phyloP scores from a whole-genome alignment of 2,113 vertebrate species.

The Poeciliopsis prolifica region DNA sequence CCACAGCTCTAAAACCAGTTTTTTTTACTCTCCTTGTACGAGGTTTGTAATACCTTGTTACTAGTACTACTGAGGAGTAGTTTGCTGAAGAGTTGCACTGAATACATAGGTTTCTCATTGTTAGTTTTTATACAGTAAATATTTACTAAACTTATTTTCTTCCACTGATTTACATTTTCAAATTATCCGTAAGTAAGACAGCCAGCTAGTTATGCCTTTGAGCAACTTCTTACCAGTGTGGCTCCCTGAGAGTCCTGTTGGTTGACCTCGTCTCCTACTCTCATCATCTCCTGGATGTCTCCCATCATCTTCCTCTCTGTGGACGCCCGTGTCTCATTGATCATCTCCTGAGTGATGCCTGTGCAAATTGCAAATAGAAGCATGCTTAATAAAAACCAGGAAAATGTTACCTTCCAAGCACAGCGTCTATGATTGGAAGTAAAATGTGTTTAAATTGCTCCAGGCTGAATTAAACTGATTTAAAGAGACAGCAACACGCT shows the following conservation, averaged over 20 bases:
- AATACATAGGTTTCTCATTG: background rate
- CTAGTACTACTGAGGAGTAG: too few relatives aligned
- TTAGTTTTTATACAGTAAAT: background rate
- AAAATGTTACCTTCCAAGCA: background rate
- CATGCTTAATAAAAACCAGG: slow-evolving; percentile 3
- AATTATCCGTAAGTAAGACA: background rate
- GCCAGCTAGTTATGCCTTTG: fast-evolving
- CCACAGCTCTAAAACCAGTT: too few relatives aligned
- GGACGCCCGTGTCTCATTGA: slow-evolving; percentile 92
- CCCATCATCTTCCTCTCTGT: slow-evolving; percentile 90
- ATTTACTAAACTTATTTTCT: background rate
- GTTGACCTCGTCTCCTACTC: slow-evolving; percentile 87
- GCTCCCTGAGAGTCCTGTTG: slow-evolving; percentile 90
- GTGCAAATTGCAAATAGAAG: slow-evolving; percentile 33
- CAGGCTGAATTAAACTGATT: background rate
- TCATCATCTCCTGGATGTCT: slow-evolving; percentile 90
- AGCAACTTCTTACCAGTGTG: slow-evolving; percentile 84
- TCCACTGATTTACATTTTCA: background rate
- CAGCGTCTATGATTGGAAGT: background rate
- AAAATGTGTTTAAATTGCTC: background rate
- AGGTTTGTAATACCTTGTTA: too few relatives aligned
- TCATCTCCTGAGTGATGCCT: slow-evolving; percentile 98
- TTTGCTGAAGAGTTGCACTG: too few relatives aligned
- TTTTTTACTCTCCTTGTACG: too few relatives aligned
- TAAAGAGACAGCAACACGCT: background rate